Evolutionary conservation across 2,888 invertebrate species (phyloP), one percentile per base, ranked within the genome.

Genomic region (Limnephilus rhombicus): DNA sequence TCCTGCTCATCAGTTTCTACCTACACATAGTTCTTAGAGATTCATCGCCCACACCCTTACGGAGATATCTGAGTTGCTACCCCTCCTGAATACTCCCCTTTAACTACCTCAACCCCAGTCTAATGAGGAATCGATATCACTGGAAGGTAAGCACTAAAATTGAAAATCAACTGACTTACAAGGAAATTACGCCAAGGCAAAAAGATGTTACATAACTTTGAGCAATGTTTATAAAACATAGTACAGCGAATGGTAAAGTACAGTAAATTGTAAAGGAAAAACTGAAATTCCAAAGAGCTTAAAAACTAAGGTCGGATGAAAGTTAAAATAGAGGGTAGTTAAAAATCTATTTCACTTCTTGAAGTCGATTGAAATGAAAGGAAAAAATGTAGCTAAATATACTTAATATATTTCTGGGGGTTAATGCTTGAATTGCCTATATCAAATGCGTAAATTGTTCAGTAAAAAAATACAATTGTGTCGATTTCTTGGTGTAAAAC

Each of bases 111-210:
- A 83, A 49, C 45, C 86, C 24, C 34, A 68, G 68, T 68, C 45
- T 86, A 86, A 86, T 86, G 86, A 86, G 86, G 86, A 86, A 86
- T 86, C 86, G 49, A 86, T 49, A 86, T 49, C 86, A 49, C 45
- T 49, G 18, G 86, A 86, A 86, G 45, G 86, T 45, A 45, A 37
- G 45, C 86, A 45, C 86, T 45, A 45, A 45, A 45, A 86, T 86
- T 37, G 86, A 86, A 86, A 86, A 86, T 41, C 45, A 49, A 86
- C 86, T 86, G 45, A 68, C 68, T 68, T 68, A 68, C 68, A 68
- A 68, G 24, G 9, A 68, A 68, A n/a, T 68, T 68, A 68, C 24
- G 68, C 68, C 24, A 9, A n/a, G 68, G 68, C 68, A 41, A 45
- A 68, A n/a, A 68, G 68, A 68, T 9, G 24, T 68, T 68, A n/a